Evolutionary conservation across 35 echinoderm and acorn worm genomes (phyloP).

Genomic region (Hemicentrotus pulcherrimus): DNA sequence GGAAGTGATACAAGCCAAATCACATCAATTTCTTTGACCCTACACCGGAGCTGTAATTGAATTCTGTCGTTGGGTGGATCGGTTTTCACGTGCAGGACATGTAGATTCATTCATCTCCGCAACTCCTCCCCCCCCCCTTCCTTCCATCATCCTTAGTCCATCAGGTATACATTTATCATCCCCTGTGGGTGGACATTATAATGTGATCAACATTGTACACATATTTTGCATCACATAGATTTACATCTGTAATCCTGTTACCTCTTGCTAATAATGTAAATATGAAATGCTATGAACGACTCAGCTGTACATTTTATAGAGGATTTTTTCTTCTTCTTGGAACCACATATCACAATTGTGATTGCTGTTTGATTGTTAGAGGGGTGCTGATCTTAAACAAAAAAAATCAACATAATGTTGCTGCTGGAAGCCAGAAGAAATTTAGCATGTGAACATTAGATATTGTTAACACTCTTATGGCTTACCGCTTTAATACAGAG

Average conservation of each 20-base stretch:
- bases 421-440: no score
- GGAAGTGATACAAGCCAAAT: not conserved
- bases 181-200: not conserved
- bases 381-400: no score
- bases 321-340: no score
- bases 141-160: not conserved
- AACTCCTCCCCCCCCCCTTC: not conserved
- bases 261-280: not conserved
- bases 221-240: not conserved
- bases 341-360: no score
- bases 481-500: no score
- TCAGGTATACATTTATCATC: not conserved
- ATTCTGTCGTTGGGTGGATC: not conserved
- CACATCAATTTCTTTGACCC: constrained; percentile 3
- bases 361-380: no score
- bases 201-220: not conserved
- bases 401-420: no score
- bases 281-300: not conserved
- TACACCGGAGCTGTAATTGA: not conserved
- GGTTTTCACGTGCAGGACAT: not conserved
- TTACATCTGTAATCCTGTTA: not conserved
- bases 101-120: not conserved
- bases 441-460: no score
- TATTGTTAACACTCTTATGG: no score
- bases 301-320: not conserved